Evolutionary conservation across 2,797 vertebrate species (phyloP).

Genomic region (Alauda arvensis): DNA sequence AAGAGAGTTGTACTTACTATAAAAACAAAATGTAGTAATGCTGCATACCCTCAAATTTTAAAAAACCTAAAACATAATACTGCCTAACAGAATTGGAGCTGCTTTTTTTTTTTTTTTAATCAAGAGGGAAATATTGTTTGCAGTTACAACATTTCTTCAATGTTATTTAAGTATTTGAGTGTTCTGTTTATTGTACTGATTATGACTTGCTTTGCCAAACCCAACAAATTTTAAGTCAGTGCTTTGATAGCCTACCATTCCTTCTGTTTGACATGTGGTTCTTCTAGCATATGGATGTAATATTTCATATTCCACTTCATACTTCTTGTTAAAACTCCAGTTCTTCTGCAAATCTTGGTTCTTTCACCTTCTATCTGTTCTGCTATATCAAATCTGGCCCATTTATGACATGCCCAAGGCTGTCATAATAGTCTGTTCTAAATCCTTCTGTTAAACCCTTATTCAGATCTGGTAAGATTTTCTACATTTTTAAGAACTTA

Average conservation of each 20-base stretch:
- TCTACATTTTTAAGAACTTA: conserved; percentile 19
- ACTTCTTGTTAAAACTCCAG: conserved; percentile 53
- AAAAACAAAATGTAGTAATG: background rate
- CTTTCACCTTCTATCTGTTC: conserved; percentile 40
- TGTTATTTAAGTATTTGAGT: conserved; percentile 38
- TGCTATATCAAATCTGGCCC: conserved; percentile 16
- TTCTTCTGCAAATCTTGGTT: conserved; percentile 25
- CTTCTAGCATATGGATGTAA: conserved; percentile 49
- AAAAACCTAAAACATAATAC: background rate
- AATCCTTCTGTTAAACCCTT: background rate
- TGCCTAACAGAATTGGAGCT: background rate
- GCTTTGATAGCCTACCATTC: conserved; percentile 47
- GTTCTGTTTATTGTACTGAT: conserved; percentile 47
- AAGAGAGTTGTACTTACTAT: background rate
- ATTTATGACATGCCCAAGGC: background rate
- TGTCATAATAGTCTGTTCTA: conserved; percentile 15
- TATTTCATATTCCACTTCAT: conserved; percentile 59
- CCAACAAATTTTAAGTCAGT: conserved; percentile 48
- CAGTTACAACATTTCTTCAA: conserved; percentile 17
- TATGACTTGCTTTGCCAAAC: conserved; percentile 42
- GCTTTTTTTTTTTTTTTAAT: conserved; percentile 5
- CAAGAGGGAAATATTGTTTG: conserved; percentile 26
- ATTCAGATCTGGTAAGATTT: background rate
- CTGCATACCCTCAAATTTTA: background rate
- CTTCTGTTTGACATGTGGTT: conserved; percentile 61